A percentile compares a stretch with the other conserved stretches of the same genome.
Evolutionary conservation across 2,888 invertebrate genomes (phyloP).

Genomic region (Oligia fasciuncula): DNA sequence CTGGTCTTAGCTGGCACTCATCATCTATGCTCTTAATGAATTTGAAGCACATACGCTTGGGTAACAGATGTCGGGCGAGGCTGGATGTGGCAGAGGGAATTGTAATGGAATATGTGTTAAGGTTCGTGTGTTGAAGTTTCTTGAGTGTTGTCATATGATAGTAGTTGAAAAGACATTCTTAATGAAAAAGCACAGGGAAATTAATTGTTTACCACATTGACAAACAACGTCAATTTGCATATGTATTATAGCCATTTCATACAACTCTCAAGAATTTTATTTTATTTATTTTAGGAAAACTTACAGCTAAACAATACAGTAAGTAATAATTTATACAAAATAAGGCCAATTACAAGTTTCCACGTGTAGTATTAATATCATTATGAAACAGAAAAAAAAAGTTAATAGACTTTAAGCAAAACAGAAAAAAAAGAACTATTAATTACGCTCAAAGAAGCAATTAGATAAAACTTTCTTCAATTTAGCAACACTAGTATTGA

Average conservation of each 20-base stretch:
- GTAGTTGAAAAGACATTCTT: background rate
- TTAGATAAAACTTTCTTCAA: too few species aligned
- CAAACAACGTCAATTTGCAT: background rate
- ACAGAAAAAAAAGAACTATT: too few species aligned
- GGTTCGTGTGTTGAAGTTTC: background rate
- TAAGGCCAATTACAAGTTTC: too few species aligned
- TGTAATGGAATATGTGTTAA: constrained; percentile 3
- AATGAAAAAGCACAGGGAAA: background rate
- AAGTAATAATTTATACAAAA: too few species aligned
- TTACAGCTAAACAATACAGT: too few species aligned
- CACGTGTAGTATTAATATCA: too few species aligned
- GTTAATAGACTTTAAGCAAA: too few species aligned
- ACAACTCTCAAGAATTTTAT: background rate
- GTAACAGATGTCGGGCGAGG: constrained; percentile 8
- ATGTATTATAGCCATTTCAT: background rate
- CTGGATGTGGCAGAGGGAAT: constrained; percentile 6
- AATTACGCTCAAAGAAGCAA: too few species aligned
- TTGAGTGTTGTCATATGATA: background rate
- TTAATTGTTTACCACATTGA: background rate
- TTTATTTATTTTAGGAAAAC: too few species aligned
- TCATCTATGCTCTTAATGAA: constrained; percentile 61
- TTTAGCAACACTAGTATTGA: too few species aligned
- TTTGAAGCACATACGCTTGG: constrained; percentile 37
- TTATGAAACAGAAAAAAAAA: too few species aligned
- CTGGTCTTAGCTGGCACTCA: constrained; percentile 50